Conservation (phyloP, 2,888 invertebrate genomes). For the Malachius bipustulatus region DNA sequence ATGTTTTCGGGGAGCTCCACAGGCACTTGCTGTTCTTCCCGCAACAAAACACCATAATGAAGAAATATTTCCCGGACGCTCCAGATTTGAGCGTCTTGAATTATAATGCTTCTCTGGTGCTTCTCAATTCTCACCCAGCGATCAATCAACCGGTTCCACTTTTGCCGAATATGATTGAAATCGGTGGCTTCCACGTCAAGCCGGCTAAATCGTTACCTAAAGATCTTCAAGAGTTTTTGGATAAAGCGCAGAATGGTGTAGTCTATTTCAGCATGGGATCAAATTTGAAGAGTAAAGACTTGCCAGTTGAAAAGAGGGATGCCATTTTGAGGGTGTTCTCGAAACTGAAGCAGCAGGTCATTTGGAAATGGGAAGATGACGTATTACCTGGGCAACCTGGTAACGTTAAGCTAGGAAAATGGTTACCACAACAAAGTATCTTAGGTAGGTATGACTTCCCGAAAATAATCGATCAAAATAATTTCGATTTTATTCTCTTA, state of each 20-base stretch:
- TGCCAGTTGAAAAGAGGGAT: constrained; percentile 40
- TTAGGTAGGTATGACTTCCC: constrained; percentile 22
- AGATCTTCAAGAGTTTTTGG: constrained; percentile 42
- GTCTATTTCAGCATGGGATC: constrained; percentile 51
- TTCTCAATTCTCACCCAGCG: constrained; percentile 38
- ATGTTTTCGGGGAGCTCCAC: constrained; percentile 11
- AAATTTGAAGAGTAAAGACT: constrained; percentile 42
- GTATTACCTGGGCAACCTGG: constrained; percentile 25
- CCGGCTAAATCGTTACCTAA: constrained; percentile 25
- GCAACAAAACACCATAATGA: constrained; percentile 19
- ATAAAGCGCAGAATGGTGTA: constrained; percentile 42
- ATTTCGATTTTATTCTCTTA: constrained; percentile 6
- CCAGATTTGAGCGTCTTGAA: constrained; percentile 22
- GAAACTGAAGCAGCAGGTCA: constrained; percentile 47
- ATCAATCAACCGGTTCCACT: constrained; percentile 40
- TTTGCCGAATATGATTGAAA: constrained; percentile 44
- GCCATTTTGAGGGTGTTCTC: constrained; percentile 46
- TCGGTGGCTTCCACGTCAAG: constrained; percentile 43
- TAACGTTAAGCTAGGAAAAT: constrained; percentile 33
- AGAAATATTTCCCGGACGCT: constrained; percentile 24
- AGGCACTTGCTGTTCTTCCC: constrained; percentile 14
- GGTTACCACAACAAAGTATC: constrained; percentile 29
- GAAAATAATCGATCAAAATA: no score
- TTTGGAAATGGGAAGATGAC: constrained; percentile 60
- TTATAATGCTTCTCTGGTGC: constrained; percentile 26